Evolutionary conservation across 1,140 invertebrate species (phyloP), one percentile per base, ranked within the genome.

Genomic region (Pantala flavescens): DNA sequence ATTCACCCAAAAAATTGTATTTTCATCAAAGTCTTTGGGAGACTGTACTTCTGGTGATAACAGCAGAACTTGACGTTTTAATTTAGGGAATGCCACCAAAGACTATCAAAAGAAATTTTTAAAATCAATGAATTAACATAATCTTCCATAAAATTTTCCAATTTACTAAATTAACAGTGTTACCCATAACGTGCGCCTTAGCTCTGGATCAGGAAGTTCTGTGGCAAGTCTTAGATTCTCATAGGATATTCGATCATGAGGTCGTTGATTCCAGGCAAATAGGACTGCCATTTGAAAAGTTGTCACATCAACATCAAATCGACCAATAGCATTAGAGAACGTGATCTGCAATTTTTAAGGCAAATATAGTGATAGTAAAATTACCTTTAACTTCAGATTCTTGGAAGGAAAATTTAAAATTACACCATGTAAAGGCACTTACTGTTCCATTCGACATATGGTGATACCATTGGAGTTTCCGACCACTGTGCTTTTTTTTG

Each of bases 271-370:
- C 97, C 97, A 99, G 11, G 95, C 95, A 85, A 98, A 99, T 23
- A 99, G 85, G n/a, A 99, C 96, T 74, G 96, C 96, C 96, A 99
- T 98, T 90, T 99, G 98, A 83, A 99, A 98, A 24, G 97, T 98
- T 10, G 98, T 99, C 2, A 99, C 96, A 82, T 99, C 98, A 76
- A 99, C 85, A 85, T 99, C 98, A 84, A 96, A 99, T 79, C 93
- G 90, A 12, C 97, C 97, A 70, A 95, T 90, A 80, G 92, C 89
- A 84, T 97, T 98, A 2, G 89, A 88, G 86, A 99, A 99, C 70
- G 94, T 97, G 77, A 98, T 96, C 90, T 92, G 81, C 75, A 85
- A 83, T 36, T 36, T 36, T 36, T 36, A 5, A 36, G 28, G 2
- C 9, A 5, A 36, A 36, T 36, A 71, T 75, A 19, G 49, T 74